Evolutionary conservation across 92 coral and sea anemone genomes (phyloP).

Genomic region (Isaurus tuberculatus): DNA sequence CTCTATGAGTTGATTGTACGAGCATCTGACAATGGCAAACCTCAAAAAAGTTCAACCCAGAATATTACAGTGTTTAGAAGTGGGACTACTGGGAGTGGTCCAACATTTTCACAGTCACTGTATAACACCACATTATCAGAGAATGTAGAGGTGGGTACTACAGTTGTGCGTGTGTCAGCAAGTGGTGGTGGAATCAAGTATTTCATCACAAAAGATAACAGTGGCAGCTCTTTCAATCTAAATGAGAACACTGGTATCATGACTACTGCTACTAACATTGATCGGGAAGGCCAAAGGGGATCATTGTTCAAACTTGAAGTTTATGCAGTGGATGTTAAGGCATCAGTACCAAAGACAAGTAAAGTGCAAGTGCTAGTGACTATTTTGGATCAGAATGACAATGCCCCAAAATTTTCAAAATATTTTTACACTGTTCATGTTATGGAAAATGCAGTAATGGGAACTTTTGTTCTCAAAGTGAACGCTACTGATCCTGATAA

Average conservation of each 20-base stretch:
- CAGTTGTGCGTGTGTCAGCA: slow-evolving; percentile 73
- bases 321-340: slow-evolving; percentile 80
- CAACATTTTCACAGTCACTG: slow-evolving; percentile 61
- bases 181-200: slow-evolving; percentile 68
- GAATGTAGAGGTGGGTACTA: slow-evolving; percentile 63
- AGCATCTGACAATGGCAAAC: slow-evolving; percentile 77
- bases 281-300: slow-evolving; percentile 78
- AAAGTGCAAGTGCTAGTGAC: slow-evolving; percentile 57
- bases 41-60: slow-evolving; percentile 54
- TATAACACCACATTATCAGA: slow-evolving; percentile 73
- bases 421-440: slow-evolving; percentile 52
- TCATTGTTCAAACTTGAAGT: slow-evolving; percentile 66
- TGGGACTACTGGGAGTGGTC: slow-evolving; percentile 70
- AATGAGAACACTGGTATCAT: slow-evolving; percentile 73
- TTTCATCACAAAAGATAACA: slow-evolving; percentile 83
- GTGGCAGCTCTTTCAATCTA: slow-evolving; percentile 74
- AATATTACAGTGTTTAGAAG: slow-evolving; percentile 71
- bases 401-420: slow-evolving; percentile 75
- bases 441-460: slow-evolving; percentile 49
- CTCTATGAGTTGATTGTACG: slow-evolving; percentile 62
- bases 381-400: slow-evolving; percentile 82
- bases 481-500: slow-evolving; percentile 69
- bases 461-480: slow-evolving; percentile 63
- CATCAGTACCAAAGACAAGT: slow-evolving; percentile 68
- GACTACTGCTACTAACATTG: slow-evolving; percentile 59